Percentiles rank a stretch among this genome's conserved stretches.
Conservation (phyloP, 1,140 invertebrate genomes). For the Platorchestia sp. region DNA sequence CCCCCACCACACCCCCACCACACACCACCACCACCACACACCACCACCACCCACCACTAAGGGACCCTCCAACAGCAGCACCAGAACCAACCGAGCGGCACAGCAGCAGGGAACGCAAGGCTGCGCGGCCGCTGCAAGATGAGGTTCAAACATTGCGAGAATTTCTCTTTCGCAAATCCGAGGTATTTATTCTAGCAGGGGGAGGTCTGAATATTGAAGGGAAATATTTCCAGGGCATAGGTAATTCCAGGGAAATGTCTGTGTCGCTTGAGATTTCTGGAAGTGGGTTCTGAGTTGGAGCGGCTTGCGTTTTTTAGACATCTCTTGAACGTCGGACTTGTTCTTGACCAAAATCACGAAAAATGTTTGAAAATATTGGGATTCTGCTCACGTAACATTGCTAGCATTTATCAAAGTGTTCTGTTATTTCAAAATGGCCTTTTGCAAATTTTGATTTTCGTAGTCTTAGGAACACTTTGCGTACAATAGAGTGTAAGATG, state of each 20-base stretch:
- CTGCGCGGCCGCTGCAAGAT: background rate
- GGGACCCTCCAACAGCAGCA: too few relatives aligned
- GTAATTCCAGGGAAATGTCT: background rate
- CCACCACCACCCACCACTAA: too few relatives aligned
- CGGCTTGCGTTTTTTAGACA: background rate
- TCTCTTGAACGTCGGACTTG: background rate
- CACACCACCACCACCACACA: too few relatives aligned
- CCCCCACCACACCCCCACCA: too few relatives aligned
- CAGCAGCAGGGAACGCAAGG: too few relatives aligned
- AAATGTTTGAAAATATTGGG: background rate
- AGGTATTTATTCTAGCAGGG: conserved; percentile 13
- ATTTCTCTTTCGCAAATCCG: conserved; percentile 1
- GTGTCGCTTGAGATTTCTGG: background rate
- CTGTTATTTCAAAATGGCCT: too few relatives aligned
- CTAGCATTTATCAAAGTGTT: background rate
- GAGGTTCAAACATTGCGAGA: background rate
- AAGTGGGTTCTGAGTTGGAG: background rate
- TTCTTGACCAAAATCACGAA: background rate
- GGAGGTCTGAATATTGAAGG: conserved; percentile 29
- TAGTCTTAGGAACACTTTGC: too few relatives aligned
- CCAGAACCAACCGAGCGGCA: too few relatives aligned
- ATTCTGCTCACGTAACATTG: background rate
- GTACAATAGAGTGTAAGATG: too few relatives aligned
- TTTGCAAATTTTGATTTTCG: too few relatives aligned
- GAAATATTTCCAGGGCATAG: conserved; percentile 1